Conservation (phyloP, 1,140 invertebrate species). For the Holcopasites calliopsidis region DNA sequence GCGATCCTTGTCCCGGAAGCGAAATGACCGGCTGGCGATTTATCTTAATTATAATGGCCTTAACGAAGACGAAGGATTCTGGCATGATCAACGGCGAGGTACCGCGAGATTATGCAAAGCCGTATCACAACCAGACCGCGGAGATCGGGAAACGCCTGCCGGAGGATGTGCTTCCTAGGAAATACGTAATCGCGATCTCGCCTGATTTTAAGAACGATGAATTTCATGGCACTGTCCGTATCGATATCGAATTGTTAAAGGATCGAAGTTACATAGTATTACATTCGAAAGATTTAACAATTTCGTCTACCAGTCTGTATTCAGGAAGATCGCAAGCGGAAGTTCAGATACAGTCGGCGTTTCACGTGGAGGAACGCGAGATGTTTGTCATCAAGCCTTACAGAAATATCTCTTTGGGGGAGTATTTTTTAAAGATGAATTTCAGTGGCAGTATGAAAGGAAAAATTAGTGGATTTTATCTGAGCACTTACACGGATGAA, state of each 20-base stretch:
- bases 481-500: constrained; percentile 86
- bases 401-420: not conserved
- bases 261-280: constrained; percentile 8
- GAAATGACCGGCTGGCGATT: constrained; percentile 18
- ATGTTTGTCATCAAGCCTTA: constrained; percentile 21
- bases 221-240: constrained; percentile 27
- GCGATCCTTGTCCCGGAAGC: constrained; percentile 6
- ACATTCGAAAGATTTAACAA: constrained; percentile 19
- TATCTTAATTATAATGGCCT: constrained; percentile 35
- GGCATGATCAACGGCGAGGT: not conserved
- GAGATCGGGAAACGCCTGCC: constrained; percentile 23
- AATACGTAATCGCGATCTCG: constrained; percentile 17
- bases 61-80: not conserved
- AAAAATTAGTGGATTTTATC: constrained; percentile 82
- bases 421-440: constrained; percentile 39
- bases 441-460: constrained; percentile 66
- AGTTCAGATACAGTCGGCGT: not conserved
- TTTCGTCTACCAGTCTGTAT: constrained; percentile 16
- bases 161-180: constrained; percentile 19
- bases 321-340: not conserved
- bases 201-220: constrained; percentile 4
- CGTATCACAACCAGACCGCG: not conserved
- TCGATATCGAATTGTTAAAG: constrained; percentile 32
- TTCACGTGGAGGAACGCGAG: not conserved
- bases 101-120: not conserved